These are phyloP conservation scores for Oscheius sp. DNA, from an alignment of 2,888 invertebrate genomes.

Conservation along the genomic window DNA sequence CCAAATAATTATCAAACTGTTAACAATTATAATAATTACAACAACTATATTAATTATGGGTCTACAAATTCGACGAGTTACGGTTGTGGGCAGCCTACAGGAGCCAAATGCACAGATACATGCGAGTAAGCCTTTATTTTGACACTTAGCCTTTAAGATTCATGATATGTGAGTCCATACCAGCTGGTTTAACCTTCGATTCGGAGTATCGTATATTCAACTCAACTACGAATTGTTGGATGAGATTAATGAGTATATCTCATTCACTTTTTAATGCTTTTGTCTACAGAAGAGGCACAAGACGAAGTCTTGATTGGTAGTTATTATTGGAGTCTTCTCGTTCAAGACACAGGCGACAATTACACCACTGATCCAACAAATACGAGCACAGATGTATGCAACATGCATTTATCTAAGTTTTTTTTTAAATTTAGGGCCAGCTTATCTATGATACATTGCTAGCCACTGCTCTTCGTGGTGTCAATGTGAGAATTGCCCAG, in stretches of 20 bases:
- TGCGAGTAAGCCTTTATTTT: slow-evolving; percentile 49
- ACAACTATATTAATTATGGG: no score
- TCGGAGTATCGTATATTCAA: slow-evolving; percentile 41
- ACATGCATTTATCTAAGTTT: not conserved
- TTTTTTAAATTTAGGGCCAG: slow-evolving; percentile 44
- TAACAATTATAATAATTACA: slow-evolving; percentile 3
- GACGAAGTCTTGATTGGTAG: slow-evolving; percentile 87
- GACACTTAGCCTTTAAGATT: slow-evolving; percentile 34
- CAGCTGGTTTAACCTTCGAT: slow-evolving; percentile 43
- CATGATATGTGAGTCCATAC: slow-evolving; percentile 50
- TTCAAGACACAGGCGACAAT: slow-evolving; percentile 76
- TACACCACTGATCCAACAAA: slow-evolving; percentile 43
- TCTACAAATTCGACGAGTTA: no score
- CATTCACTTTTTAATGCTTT: not conserved
- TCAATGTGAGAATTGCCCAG: slow-evolving; percentile 60
- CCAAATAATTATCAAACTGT: not conserved
- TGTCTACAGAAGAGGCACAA: slow-evolving; percentile 77
- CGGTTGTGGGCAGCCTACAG: slow-evolving; percentile 33
- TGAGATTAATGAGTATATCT: slow-evolving; percentile 48
- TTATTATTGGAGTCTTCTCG: slow-evolving; percentile 89
- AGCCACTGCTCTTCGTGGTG: slow-evolving; percentile 51
- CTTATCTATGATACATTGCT: slow-evolving; percentile 55
- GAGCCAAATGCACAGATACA: slow-evolving; percentile 45
- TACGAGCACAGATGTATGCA: slow-evolving; percentile 28
- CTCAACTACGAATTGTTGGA: slow-evolving; percentile 52